Evolutionary conservation across 2,888 invertebrate species (phyloP).

Genomic region (Lithophane semibrunnea): DNA sequence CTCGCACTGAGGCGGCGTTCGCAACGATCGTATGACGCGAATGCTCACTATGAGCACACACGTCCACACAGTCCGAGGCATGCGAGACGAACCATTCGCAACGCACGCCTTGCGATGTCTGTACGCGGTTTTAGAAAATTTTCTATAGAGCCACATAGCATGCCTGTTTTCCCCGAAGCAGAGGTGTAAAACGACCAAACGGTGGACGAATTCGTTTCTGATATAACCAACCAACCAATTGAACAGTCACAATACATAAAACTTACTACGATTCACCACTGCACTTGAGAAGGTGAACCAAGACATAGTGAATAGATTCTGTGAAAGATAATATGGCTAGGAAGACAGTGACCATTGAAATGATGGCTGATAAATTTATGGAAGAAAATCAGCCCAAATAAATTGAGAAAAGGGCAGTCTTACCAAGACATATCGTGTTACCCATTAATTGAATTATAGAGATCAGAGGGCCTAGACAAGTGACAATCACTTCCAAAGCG

Average conservation of each 20-base stretch:
- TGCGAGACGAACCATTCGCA: no score
- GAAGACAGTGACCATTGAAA: background rate
- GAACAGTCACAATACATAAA: background rate
- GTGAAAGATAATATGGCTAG: background rate
- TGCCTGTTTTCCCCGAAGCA: background rate
- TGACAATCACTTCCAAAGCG: no score
- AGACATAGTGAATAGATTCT: background rate
- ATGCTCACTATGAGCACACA: no score
- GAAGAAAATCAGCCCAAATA: background rate
- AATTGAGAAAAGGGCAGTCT: background rate
- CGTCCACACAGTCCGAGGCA: no score
- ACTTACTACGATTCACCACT: background rate
- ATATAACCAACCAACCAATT: background rate
- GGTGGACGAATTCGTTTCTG: no score
- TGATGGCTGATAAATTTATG: background rate
- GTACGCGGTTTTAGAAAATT: background rate
- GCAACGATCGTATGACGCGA: no score
- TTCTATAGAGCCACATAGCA: background rate
- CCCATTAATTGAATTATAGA: no score
- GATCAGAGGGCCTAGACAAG: background rate
- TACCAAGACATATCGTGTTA: background rate
- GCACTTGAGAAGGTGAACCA: background rate
- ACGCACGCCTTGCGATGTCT: no score
- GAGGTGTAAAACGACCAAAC: background rate
- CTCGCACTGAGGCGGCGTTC: no score